These are phyloP conservation scores for Camponotus pennsylvanicus DNA, from an alignment of 1,140 invertebrate genomes.

Conservation along the genomic window DNA sequence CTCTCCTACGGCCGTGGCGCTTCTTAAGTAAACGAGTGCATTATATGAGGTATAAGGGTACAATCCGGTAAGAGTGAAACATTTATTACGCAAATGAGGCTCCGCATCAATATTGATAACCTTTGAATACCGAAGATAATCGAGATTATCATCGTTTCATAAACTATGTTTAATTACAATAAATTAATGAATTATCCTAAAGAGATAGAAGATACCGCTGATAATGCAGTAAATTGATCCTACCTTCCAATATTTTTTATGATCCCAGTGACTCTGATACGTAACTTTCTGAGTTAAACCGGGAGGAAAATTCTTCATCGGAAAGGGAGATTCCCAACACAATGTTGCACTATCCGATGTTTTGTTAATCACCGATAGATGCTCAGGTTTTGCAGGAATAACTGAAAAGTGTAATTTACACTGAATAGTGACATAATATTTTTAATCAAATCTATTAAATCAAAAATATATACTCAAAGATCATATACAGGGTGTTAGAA, in stretches of 20 bases:
- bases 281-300: conserved; percentile 88
- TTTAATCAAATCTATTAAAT: too few relatives aligned
- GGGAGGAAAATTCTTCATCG: conserved; percentile 87
- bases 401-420: conserved; percentile 82
- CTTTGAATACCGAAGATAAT: conserved; percentile 67
- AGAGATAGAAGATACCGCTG: background rate
- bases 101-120: conserved; percentile 78
- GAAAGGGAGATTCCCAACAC: conserved; percentile 87
- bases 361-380: conserved; percentile 86
- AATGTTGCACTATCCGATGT: conserved; percentile 87
- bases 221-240: conserved; percentile 17
- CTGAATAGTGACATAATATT: conserved; percentile 11
- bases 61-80: conserved; percentile 87
- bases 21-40: conserved; percentile 88
- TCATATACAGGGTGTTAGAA: too few relatives aligned
- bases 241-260: conserved; percentile 87
- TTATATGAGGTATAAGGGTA: conserved; percentile 90
- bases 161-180: background rate
- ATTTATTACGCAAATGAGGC: conserved; percentile 67
- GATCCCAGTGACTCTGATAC: conserved; percentile 88
- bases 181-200: background rate
- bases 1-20: conserved; percentile 84
- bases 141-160: background rate
- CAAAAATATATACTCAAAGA: background rate
- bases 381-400: conserved; percentile 87